A percentile compares a stretch with the other conserved stretches of the same genome.
phyloP scores from a whole-genome alignment of 2,888 invertebrate species.

The Bugula neritina region DNA sequence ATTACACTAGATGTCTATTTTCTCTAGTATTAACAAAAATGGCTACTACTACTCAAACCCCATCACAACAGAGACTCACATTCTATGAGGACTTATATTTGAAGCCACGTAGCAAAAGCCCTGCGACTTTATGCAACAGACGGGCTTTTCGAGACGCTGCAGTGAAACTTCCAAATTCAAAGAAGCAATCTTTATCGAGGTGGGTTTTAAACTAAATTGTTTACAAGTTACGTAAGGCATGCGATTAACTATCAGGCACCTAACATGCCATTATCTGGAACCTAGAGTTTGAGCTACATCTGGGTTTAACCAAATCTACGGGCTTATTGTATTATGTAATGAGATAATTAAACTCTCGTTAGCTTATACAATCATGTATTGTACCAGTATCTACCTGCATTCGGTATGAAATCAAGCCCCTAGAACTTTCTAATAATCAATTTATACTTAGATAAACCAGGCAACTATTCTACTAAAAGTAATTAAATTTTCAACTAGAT shows the following conservation, averaged over 20 bases:
- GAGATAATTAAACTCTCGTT: no score
- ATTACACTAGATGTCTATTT: background rate
- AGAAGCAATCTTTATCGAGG: background rate
- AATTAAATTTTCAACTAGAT: background rate
- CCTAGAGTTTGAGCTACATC: no score
- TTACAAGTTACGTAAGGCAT: no score
- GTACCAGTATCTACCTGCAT: no score
- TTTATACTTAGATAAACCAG: background rate
- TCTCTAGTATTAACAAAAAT: background rate
- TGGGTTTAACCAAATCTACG: no score
- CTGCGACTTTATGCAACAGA: background rate
- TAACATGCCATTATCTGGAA: no score
- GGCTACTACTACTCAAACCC: background rate
- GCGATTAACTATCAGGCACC: no score
- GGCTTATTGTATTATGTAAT: no score
- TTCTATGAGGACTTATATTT: slow-evolving; percentile 22
- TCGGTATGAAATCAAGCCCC: no score
- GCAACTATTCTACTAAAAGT: background rate
- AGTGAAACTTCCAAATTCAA: background rate
- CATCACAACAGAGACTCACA: background rate
- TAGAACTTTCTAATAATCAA: no score
- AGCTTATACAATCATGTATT: no score
- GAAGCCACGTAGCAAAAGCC: background rate
- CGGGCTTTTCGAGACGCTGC: background rate
- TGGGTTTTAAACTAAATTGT: no score